Evolutionary conservation across 2,113 vertebrate species (phyloP).

Genomic region (Rhea americana): DNA sequence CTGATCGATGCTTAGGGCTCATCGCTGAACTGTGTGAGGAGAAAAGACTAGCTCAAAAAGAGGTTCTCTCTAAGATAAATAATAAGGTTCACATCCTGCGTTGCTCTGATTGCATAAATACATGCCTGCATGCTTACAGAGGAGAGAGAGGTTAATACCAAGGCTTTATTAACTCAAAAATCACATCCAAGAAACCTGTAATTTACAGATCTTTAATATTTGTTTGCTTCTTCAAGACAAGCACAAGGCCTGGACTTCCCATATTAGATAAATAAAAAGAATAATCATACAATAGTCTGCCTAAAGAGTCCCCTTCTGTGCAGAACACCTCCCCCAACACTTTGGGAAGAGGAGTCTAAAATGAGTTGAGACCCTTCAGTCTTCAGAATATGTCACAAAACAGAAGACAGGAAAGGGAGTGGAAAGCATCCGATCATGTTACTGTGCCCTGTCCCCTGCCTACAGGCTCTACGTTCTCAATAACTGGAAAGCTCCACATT

Average conservation of each 20-base stretch:
- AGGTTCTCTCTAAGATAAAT: conserved; percentile 13
- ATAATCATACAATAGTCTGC: not conserved
- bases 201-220: not conserved
- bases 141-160: conserved; percentile 10
- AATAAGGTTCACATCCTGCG: not conserved
- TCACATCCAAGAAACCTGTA: not conserved
- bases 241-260: not conserved
- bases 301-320: not conserved
- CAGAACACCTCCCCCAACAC: not conserved
- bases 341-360: not conserved
- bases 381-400: not conserved
- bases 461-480: not conserved
- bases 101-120: conserved; percentile 26
- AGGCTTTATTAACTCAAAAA: conserved; percentile 29
- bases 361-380: not conserved
- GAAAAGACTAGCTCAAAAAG: conserved; percentile 36
- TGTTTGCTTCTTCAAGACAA: not conserved
- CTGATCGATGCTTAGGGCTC: conserved; percentile 68
- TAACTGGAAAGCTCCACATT: not conserved
- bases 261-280: not conserved
- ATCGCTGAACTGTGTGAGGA: conserved; percentile 25
- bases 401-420: not conserved
- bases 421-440: not conserved
- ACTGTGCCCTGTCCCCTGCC: not conserved
- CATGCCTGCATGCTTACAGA: not conserved